Conservation (phyloP, 2,888 invertebrate genomes). For the Netelia melanura region DNA sequence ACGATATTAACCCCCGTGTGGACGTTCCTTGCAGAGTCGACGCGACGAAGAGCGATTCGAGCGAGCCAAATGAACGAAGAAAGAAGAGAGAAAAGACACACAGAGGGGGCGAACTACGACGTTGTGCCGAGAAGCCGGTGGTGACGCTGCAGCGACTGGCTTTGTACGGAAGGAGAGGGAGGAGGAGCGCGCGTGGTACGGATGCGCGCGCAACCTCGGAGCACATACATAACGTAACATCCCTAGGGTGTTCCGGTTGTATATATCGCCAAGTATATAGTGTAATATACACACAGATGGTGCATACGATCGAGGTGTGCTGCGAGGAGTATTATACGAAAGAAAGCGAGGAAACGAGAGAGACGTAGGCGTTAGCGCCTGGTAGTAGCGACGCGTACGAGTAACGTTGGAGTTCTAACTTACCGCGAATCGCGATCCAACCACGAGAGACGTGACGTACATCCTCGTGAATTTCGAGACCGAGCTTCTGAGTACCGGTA, state of each 20-base stretch:
- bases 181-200: not conserved
- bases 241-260: not conserved
- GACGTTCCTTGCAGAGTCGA: constrained; percentile 7
- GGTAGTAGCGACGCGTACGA: not conserved
- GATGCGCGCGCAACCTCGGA: not conserved
- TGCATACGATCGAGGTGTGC: not conserved
- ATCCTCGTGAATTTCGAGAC: not conserved
- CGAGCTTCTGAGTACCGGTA: not conserved
- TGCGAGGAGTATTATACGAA: not conserved
- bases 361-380: not conserved
- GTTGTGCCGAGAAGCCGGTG: constrained; percentile 1
- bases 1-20: constrained; percentile 49
- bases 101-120: not conserved
- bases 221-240: not conserved
- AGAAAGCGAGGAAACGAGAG: not conserved
- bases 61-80: not conserved
- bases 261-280: not conserved
- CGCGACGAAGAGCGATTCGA: not conserved
- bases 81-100: constrained; percentile 10
- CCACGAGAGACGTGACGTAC: not conserved
- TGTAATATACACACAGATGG: not conserved
- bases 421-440: not conserved
- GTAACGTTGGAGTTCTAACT: not conserved
- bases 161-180: not conserved
- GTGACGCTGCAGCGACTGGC: not conserved